These are phyloP conservation scores for Gymnogyps californianus DNA, from an alignment of 2,113 vertebrate species.

Conservation along the genomic window DNA sequence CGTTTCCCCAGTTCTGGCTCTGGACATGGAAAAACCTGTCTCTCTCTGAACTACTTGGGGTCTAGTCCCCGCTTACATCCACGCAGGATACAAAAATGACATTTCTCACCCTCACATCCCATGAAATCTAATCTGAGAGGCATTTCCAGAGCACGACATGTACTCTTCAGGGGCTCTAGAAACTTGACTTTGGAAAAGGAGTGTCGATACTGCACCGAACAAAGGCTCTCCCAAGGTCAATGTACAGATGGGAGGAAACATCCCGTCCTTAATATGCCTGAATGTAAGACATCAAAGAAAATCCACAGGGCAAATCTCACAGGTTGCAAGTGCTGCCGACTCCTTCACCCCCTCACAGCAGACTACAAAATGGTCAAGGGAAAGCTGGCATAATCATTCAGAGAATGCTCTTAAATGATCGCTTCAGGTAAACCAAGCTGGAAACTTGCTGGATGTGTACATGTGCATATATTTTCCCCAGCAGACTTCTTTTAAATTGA, in stretches of 20 bases:
- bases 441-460: not conserved
- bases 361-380: not conserved
- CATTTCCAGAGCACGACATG: not conserved
- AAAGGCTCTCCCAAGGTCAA: not conserved
- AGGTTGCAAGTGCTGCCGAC: not conserved
- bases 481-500: not conserved
- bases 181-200: not conserved
- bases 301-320: not conserved
- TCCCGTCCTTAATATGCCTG: not conserved
- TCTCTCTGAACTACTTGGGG: not conserved
- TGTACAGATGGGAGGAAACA: not conserved
- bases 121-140: not conserved
- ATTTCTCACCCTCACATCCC: not conserved
- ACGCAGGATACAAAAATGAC: not conserved
- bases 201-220: not conserved
- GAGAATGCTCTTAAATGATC: not conserved
- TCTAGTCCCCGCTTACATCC: not conserved
- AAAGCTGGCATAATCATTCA: not conserved
- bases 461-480: not conserved
- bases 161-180: not conserved
- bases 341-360: not conserved
- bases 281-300: not conserved
- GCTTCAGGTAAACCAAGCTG: not conserved
- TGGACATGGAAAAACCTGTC: not conserved
- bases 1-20: not conserved